Evolutionary conservation across 2,113 vertebrate genomes (phyloP).

Genomic region (Rhodinocichla rosea): DNA sequence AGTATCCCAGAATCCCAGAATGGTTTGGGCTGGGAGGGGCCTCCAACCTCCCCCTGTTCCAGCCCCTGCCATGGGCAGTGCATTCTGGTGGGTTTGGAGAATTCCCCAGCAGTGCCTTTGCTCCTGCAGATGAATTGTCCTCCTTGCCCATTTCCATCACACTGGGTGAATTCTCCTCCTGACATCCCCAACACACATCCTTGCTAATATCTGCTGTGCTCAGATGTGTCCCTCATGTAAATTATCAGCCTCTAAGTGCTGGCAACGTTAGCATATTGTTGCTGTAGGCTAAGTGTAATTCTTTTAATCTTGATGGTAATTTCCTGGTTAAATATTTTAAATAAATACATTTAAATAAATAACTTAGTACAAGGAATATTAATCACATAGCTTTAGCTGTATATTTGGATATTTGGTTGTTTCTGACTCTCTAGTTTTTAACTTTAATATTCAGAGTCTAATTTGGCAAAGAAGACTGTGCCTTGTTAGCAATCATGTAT

Average conservation of each 20-base stretch:
- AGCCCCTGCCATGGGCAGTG: background rate
- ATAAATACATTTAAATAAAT: constrained; percentile 54
- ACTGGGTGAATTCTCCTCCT: background rate
- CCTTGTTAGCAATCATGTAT: background rate
- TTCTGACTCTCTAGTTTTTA: background rate
- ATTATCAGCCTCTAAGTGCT: background rate
- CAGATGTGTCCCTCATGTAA: background rate
- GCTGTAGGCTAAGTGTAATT: constrained; percentile 10
- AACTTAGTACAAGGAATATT: background rate
- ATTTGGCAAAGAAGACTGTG: background rate
- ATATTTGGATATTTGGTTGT: background rate
- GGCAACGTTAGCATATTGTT: constrained; percentile 4
- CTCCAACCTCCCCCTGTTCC: no score
- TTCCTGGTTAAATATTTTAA: constrained; percentile 47
- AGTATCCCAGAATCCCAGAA: background rate
- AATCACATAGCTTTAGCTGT: background rate
- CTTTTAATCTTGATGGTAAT: constrained; percentile 39
- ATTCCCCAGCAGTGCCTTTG: background rate
- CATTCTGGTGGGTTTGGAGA: background rate
- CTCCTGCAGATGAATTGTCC: background rate
- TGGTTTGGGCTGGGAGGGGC: background rate
- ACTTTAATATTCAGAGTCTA: background rate
- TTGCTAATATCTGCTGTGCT: background rate
- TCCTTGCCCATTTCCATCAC: background rate
- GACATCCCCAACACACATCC: background rate